Evolutionary conservation across 2,797 vertebrate species (phyloP), one percentile per base, ranked within the genome.

Genomic region (Chelidonichthys spinosus): DNA sequence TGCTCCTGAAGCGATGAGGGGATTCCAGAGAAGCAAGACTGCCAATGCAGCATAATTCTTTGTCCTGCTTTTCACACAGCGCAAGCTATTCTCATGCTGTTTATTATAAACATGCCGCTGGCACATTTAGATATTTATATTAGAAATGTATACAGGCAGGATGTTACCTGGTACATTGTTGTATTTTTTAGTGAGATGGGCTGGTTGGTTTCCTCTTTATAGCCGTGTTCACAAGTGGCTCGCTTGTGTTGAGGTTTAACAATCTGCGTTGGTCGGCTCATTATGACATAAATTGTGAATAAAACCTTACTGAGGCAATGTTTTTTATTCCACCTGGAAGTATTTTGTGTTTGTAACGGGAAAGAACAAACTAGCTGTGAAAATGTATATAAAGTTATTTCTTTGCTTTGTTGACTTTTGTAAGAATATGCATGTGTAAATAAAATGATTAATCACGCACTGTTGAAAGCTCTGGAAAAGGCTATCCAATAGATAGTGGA

Each of bases 1-100:
- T 15, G 4, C 72, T 86, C 68, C 71, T 55, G 70, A 61, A 87
- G 79, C 40, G 1, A 40, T 14, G 70, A 83, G 64, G 25, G 50
- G 77, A 79, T 64, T 87, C 76, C 54, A 60, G 56, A 60, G 56
- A 69, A 87, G 61, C 61, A 62, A 76, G 67, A 77, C 72, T 85
- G 84, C 85, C 62, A 60, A 66, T 71, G 73, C 86, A 85, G 90
- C 88, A 91, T 37, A 82, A 82, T 90, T 81, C 69, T 88, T 83
- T 88, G 78, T 86, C 85, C 78, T 73, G 77, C 49, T 76, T 89
- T 85, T 83, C 66, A 74, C 73, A 74, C 63, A n/a, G 52, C 54
- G 66, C 6, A 25, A 85, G 79, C 65, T 90, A 85, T 91, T 90
- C 86, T 82, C 81, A 86, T 47, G 54, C 63, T 61, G 70, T 50